Conservation (phyloP, 2,113 vertebrate genomes). For the Arothron firmamentum region DNA sequence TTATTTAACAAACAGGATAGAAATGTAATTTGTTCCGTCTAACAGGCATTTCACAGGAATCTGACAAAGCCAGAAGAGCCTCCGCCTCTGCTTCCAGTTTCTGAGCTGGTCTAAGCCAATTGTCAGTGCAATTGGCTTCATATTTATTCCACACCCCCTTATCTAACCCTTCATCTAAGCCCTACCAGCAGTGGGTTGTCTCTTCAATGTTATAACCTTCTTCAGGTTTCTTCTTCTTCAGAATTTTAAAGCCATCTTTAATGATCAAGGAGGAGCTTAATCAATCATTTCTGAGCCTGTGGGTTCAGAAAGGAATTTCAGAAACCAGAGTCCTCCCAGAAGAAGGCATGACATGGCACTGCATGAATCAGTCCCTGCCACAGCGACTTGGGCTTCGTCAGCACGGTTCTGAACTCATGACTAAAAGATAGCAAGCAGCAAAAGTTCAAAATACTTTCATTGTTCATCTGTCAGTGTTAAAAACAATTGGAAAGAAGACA, state of each 20-base stretch:
- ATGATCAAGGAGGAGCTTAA: constrained; percentile 39
- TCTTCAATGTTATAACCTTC: constrained; percentile 17
- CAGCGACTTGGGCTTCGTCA: constrained; percentile 60
- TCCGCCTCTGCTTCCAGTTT: neutral
- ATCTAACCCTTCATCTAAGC: neutral
- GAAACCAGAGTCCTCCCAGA: constrained; percentile 46
- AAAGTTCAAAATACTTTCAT: constrained; percentile 74
- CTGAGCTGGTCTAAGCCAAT: neutral
- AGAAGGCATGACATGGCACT: constrained; percentile 50
- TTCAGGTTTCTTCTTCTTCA: constrained; percentile 20
- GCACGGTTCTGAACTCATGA: constrained; percentile 58
- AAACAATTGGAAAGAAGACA: constrained; percentile 60
- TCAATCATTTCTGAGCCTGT: constrained; percentile 51
- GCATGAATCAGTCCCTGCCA: constrained; percentile 63
- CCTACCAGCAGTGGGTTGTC: neutral
- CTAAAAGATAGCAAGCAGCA: constrained; percentile 61
- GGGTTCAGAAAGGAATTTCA: constrained; percentile 68
- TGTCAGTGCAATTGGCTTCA: neutral
- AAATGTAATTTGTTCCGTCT: no score
- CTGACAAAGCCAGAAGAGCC: neutral
- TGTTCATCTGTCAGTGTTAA: constrained; percentile 72
- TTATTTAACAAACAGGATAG: no score
- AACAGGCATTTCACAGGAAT: no score
- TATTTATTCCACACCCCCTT: neutral
- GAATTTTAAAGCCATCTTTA: constrained; percentile 37